phyloP scores from a whole-genome alignment of 1,140 invertebrate species.

The Paramacrobiotus metropolitanus region DNA sequence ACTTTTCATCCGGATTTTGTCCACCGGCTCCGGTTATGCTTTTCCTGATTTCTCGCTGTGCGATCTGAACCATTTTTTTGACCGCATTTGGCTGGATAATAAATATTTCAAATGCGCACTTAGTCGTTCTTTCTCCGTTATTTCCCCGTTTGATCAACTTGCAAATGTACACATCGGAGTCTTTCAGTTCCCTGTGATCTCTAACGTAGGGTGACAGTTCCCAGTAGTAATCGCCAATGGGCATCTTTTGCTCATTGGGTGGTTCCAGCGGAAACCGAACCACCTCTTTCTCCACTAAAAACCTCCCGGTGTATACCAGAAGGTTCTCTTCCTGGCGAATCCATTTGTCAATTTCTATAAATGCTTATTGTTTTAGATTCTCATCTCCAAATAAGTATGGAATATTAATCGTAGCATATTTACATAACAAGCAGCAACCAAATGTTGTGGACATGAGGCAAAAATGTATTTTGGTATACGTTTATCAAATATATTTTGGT shows the following conservation, averaged over 20 bases:
- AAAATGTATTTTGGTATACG: too few species aligned
- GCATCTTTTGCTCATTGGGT: not conserved
- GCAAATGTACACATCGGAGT: not conserved
- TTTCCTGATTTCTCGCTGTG: too few species aligned
- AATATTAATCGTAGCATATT: too few species aligned
- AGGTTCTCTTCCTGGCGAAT: not conserved
- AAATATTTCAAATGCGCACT: not conserved
- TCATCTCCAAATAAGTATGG: too few species aligned
- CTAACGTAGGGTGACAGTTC: not conserved
- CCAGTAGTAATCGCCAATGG: not conserved
- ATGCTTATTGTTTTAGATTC: too few species aligned
- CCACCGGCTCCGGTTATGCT: too few species aligned
- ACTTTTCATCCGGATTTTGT: too few species aligned
- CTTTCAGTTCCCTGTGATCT: not conserved
- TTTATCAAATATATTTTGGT: too few species aligned
- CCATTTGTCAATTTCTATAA: not conserved
- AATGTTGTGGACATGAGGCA: too few species aligned
- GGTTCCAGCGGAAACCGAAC: not conserved
- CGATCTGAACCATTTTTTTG: not conserved
- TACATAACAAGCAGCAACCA: too few species aligned
- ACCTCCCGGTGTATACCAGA: not conserved
- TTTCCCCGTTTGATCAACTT: not conserved
- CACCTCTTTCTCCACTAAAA: not conserved
- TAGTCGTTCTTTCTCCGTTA: not conserved
- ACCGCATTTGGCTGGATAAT: not conserved